Evolutionary conservation across 2,113 vertebrate species (phyloP), one percentile per base, ranked within the genome.

Genomic region (Ceratotherium simum): DNA sequence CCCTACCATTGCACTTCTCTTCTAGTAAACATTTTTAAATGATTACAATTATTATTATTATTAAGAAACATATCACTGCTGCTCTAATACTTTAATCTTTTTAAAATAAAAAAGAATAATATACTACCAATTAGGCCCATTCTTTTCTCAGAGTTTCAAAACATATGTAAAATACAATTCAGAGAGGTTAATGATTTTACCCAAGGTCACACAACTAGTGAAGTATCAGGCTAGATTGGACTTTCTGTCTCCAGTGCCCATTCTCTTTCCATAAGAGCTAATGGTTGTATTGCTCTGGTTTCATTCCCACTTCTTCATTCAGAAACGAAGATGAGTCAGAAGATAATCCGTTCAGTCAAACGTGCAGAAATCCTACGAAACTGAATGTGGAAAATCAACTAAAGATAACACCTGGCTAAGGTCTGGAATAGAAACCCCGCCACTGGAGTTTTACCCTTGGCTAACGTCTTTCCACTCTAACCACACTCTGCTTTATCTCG

Each of bases 71-170:
- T 39, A 72, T 70, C 31, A 51, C 33, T 85, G 31, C 25, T 91
- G 18, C 3, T 54, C 36, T 82, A 82, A 87, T 36, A 83, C 17
- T 4, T 72, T 87, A 5, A 67, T 69, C 62, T 86, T 48, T 92
- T 73, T 48, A 13, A 64, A 70, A 25, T 60, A 58, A 69, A 93
- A 51, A n/a, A 86, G 36, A 3, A 64, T 79, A 75, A 51, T 56
- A 21, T 54, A 16, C 5, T 79, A 70, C 11, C 20, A 88, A 11
- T 87, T 75, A 67, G 90, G 23, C 11, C 64, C 29, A 90, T 81
- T 92, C 16, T 83, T 84, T 86, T 85, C 42, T 67, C n/a, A 65
- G 88, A 89, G 36, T 72, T 36, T 85, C 87, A 81, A 95, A 60
- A 33, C 6, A 0, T 18, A 82, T 60, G 10, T 65, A 60, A 80